Evolutionary conservation across 2,113 vertebrate genomes (phyloP).

Genomic region (Lophius piscatorius): DNA sequence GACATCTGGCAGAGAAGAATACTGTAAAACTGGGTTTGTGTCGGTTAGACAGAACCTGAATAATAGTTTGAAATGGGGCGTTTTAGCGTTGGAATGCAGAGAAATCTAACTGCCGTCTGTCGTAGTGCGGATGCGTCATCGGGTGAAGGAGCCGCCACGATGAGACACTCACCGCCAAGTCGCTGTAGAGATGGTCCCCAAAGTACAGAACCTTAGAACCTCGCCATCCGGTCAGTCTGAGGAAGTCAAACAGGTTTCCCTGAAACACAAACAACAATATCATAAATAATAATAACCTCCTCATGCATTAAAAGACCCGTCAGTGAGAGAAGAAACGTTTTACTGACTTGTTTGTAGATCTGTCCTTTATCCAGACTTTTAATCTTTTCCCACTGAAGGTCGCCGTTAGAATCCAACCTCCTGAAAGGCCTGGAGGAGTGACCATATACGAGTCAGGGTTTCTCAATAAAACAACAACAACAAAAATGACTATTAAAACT

Average conservation of each 20-base stretch:
- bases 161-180: slow-evolving; percentile 88
- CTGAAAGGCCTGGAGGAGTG: slow-evolving; percentile 82
- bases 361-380: slow-evolving; percentile 83
- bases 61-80: too few relatives aligned
- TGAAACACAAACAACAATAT: slow-evolving; percentile 61
- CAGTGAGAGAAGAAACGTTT: neutral
- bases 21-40: too few relatives aligned
- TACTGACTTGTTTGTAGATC: slow-evolving; percentile 86
- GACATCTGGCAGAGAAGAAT: too few relatives aligned
- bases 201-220: slow-evolving; percentile 97
- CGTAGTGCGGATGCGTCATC: too few relatives aligned
- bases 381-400: slow-evolving; percentile 85
- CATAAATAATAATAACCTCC: too few relatives aligned
- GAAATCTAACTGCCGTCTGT: too few relatives aligned
- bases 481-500: too few relatives aligned
- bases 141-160: neutral
- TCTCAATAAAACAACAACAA: too few relatives aligned
- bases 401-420: slow-evolving; percentile 82
- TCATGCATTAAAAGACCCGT: neutral
- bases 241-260: slow-evolving; percentile 96
- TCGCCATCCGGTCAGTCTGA: slow-evolving; percentile 92
- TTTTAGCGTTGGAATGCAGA: too few relatives aligned
- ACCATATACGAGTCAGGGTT: too few relatives aligned
- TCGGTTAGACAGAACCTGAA: too few relatives aligned
- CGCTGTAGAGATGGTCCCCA: slow-evolving; percentile 96